phyloP scores from a whole-genome alignment of 1,140 invertebrate genomes.

The Lepidotrigona ventralis region DNA sequence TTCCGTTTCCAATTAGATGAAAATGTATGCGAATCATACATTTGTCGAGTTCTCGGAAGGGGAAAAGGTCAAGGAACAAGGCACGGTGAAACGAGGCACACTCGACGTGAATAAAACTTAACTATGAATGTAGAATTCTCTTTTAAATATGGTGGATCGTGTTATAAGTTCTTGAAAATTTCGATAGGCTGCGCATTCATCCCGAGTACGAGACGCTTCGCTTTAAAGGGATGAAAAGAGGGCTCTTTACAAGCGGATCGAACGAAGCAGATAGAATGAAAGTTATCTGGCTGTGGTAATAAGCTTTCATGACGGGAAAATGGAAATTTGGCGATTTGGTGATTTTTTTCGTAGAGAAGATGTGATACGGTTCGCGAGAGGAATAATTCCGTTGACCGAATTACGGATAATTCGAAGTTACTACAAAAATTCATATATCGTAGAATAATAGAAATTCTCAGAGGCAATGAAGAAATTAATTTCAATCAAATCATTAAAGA shows the following conservation, averaged over 20 bases:
- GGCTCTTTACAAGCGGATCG: neutral
- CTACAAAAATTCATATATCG: no score
- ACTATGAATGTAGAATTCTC: neutral
- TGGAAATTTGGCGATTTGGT: neutral
- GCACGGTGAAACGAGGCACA: neutral
- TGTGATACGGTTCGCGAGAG: neutral
- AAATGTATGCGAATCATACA: neutral
- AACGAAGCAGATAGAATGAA: neutral
- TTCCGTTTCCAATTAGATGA: neutral
- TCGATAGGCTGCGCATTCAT: neutral
- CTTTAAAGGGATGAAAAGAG: neutral
- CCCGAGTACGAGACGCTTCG: neutral
- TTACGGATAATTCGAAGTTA: neutral
- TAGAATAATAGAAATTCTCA: no score
- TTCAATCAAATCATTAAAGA: no score
- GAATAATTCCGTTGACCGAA: neutral
- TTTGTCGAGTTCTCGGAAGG: neutral
- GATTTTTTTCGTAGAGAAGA: neutral
- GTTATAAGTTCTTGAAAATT: slow-evolving; percentile 2
- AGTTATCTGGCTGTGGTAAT: neutral
- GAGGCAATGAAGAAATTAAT: no score
- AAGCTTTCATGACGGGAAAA: neutral
- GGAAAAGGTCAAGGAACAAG: neutral
- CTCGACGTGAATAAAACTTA: neutral
- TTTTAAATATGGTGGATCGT: neutral